These are phyloP conservation scores for Leptinotarsa peninsularis DNA, from an alignment of 2,888 invertebrate species.

Conservation along the genomic window DNA sequence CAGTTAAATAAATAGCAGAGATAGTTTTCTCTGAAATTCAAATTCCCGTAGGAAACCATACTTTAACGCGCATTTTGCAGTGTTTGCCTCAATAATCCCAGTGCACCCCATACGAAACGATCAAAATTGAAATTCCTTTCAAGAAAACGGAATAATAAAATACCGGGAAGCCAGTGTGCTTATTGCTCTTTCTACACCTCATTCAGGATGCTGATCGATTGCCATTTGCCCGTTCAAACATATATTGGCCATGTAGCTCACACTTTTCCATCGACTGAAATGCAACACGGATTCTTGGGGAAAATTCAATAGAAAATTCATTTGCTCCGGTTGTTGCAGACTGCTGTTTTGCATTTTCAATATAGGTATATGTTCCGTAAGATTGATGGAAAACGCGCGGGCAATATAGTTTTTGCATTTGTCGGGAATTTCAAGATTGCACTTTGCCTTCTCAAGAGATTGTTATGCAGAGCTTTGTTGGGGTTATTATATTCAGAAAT, in stretches of 20 bases:
- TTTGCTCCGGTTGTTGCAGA: conserved; percentile 42
- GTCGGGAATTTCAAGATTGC: conserved; percentile 19
- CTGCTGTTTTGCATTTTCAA: conserved; percentile 43
- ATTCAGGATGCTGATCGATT: conserved; percentile 49
- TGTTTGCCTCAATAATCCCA: no score
- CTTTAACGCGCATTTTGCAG: no score
- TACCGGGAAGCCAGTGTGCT: conserved; percentile 44
- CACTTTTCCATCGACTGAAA: conserved; percentile 18
- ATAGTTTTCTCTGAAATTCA: no score
- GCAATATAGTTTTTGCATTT: conserved; percentile 33
- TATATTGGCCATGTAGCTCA: conserved; percentile 44
- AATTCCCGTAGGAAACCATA: no score
- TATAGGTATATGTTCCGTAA: conserved; percentile 28
- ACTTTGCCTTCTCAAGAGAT: conserved; percentile 22
- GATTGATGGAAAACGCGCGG: conserved; percentile 37
- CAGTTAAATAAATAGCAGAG: no score
- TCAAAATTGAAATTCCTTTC: conserved; percentile 16
- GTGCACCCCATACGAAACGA: not conserved
- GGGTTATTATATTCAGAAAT: conserved; percentile 13
- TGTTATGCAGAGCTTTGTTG: conserved; percentile 11
- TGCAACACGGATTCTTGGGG: conserved; percentile 24
- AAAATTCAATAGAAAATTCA: conserved; percentile 45
- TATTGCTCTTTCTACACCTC: conserved; percentile 51
- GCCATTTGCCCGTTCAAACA: conserved; percentile 47
- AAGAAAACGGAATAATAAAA: conserved; percentile 44